Evolutionary conservation across 30 jellyfish, hydroid and myxozoan species (phyloP), one percentile per base, ranked within the genome.

Genomic region (Turritopsis dohrnii): DNA sequence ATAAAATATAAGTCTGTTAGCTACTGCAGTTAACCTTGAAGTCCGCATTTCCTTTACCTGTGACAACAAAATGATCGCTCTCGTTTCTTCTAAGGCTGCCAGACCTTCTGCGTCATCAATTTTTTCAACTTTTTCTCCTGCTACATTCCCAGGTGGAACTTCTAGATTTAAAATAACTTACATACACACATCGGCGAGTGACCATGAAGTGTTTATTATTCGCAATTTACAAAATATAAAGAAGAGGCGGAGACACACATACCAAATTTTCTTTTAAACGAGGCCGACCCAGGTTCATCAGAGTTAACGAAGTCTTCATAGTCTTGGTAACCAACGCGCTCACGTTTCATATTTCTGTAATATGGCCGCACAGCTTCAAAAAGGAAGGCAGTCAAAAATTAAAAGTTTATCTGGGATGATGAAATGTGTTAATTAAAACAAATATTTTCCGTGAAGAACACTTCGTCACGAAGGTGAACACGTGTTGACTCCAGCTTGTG

Each of bases 61-160:
- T 21, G 96, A 88, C 85, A 93, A 76, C 79, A 93, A 83, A 87
- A 83, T 88, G 60, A 93, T 89, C 53, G 86, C 75, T 66, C 92
- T 88, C 20, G 98, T 93, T 80, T 93, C 98, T 80, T 93, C 96
- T 90, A 88, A 22, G 30, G 98, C 89, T 16, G 87, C 94, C 28
- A 85, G 88, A 9, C 90, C 95, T 71, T 88, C 98, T 3, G 65
- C 73, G 18, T 84, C 91, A 29, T 66, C 53, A 17, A 72, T 72
- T 72, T 22, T 72, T 72, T 72, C 31, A 22, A 13, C 60, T 13
- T 41, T 41, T 41, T 41, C 60, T 41, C 60, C 60, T 41, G 60
- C 60, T 69, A 69, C 30, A 7, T 69, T 8, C 0, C 13, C 60
- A 3, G 13, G 13, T 3, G 60, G 60, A 41, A 23, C 0, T 23